Evolutionary conservation across 2,888 invertebrate species (phyloP), one percentile per base, ranked within the genome.

Genomic region (Sphaeridia pumilis): DNA sequence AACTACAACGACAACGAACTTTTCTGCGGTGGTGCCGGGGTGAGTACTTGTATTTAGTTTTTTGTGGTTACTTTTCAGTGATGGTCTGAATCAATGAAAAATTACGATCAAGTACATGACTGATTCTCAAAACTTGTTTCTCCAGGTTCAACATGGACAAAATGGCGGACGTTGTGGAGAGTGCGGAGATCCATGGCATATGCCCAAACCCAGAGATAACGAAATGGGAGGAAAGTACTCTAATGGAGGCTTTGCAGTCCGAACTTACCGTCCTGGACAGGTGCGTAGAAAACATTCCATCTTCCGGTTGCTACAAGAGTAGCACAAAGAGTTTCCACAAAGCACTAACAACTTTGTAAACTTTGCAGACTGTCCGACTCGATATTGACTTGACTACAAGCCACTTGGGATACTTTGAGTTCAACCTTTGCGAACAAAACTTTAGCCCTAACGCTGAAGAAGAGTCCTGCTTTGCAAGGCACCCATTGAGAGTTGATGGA

Each of bases 121-220:
- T 31, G 31, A 31, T 31, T 31, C 7, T 7, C 7, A 31, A 31
- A 10, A 31, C 31, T 31, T 31, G 7, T 31, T 7, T 31, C 14
- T 31, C 10, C 17, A 45, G 45, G 51, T 51, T 21, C 51, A 51
- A 51, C 51, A 51, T 17, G 47, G 35, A 10, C 47, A 42, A 38
- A 68, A 68, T 51, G 62, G 61, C 35, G 93, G 93, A 1, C 79
- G 80, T 63, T 93, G 93, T 68, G 93, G 92, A 0, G 77, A 87
- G 35, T 93, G 93, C 67, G 93, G 92, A 0, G 92, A 93, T 70
- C 81, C 88, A 2, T 82, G 80, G 67, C 81, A 86, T 63, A 71
- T 82, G 12, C 71, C 71, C 10, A 72, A 72, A 54, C 52, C 52
- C 5, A 75, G 87, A 14, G 84, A 86, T 0, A 88, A 89, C 68